These are phyloP conservation scores for Artibeus lituratus DNA, from an alignment of 2,797 vertebrate species.

Conservation along the genomic window DNA sequence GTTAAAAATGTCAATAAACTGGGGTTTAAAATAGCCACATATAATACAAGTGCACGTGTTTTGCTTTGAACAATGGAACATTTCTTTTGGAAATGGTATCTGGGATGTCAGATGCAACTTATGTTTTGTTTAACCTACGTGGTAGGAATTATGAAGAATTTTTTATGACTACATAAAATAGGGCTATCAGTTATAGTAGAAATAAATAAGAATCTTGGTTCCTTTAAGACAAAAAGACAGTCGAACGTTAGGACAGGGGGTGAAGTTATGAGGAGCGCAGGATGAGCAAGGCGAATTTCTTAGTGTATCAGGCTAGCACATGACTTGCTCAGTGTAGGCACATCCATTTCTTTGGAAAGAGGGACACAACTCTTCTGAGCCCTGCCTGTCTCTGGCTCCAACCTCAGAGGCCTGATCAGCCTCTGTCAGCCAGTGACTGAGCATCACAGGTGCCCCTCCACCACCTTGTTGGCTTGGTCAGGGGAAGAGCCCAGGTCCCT, in stretches of 20 bases:
- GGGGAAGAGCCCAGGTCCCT: not conserved
- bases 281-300: not conserved
- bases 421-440: not conserved
- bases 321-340: not conserved
- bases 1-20: not conserved
- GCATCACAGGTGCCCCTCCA: not conserved
- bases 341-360: not conserved
- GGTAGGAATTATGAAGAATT: not conserved
- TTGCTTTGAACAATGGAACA: not conserved
- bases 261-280: not conserved
- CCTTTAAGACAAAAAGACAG: not conserved
- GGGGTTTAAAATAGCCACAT: constrained; percentile 2
- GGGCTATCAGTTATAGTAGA: not conserved
- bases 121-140: not conserved
- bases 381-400: not conserved
- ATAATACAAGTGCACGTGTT: not conserved
- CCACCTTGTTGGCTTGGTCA: not conserved
- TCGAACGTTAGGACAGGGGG: not conserved
- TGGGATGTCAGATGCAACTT: not conserved
- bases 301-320: accelerated
- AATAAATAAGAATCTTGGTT: not conserved
- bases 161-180: not conserved
- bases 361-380: accelerated
- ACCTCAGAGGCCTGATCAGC: not conserved
- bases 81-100: not conserved